A percentile compares a stretch with the other conserved stretches of the same genome.
Conservation (phyloP, 2,797 vertebrate genomes). For the Diplodus sargus region DNA sequence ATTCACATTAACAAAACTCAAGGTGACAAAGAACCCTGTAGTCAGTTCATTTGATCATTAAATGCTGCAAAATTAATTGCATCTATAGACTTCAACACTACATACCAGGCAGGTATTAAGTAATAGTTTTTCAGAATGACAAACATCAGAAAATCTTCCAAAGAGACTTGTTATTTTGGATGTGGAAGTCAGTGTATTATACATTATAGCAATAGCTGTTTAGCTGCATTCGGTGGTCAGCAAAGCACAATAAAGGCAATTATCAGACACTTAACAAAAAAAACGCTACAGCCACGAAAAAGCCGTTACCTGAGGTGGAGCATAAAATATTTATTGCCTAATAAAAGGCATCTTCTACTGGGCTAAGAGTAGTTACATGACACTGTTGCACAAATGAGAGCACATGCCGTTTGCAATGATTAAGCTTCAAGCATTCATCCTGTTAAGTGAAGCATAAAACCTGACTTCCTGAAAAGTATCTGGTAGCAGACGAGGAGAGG, state of each 20-base stretch:
- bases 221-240: constrained; percentile 30
- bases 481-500: constrained; percentile 15
- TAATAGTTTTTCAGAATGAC: constrained; percentile 3
- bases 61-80: constrained; percentile 10
- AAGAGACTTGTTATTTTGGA: constrained; percentile 23
- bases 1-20: constrained; percentile 42
- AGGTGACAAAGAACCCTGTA: constrained; percentile 24
- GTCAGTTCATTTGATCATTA: constrained; percentile 8
- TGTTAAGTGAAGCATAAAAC: constrained; percentile 56
- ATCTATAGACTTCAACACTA: not conserved
- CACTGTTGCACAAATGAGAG: constrained; percentile 55
- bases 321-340: constrained; percentile 58
- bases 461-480: constrained; percentile 51
- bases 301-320: constrained; percentile 70
- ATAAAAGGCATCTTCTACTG: constrained; percentile 51
- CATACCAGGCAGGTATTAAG: not conserved
- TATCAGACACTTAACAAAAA: constrained; percentile 32
- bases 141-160: not conserved
- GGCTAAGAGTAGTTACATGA: constrained; percentile 52
- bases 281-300: constrained; percentile 52
- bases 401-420: constrained; percentile 56
- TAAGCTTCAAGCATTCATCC: constrained; percentile 57
- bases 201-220: constrained; percentile 16
- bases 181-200: constrained; percentile 7
- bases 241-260: constrained; percentile 39